Conservation (phyloP, 2,797 vertebrate species). For the Cheirogaleus major region DNA sequence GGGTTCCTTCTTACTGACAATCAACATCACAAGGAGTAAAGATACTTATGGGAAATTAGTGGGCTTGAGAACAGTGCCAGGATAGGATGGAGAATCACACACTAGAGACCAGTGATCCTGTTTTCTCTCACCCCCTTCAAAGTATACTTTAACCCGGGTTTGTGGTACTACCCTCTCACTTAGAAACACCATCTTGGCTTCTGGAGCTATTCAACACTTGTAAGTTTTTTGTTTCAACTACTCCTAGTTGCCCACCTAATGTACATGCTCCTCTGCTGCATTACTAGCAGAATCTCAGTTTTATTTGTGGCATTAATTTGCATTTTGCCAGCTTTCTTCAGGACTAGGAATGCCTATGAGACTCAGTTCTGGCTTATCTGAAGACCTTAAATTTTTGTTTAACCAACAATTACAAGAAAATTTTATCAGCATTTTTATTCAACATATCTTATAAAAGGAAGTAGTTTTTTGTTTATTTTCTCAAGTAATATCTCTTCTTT, state of each 20-base stretch:
- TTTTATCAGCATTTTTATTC: neutral
- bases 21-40: neutral
- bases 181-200: neutral
- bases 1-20: neutral
- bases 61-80: no score
- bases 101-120: neutral
- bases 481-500: neutral
- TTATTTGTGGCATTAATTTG: neutral
- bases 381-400: neutral
- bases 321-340: neutral
- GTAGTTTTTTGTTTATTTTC: neutral
- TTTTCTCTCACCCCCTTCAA: rapidly evolving
- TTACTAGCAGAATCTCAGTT: neutral
- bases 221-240: neutral
- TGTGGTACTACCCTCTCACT: neutral
- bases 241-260: neutral
- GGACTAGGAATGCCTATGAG: neutral
- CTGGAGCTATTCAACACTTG: neutral
- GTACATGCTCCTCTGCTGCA: neutral
- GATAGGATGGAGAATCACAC: neutral
- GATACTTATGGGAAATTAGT: neutral
- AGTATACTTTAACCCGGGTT: neutral
- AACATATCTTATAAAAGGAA: neutral
- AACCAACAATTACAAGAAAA: neutral
- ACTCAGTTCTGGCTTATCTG: neutral